Conservation (phyloP, 2,113 vertebrate genomes). For the Lophochroa leadbeateri region DNA sequence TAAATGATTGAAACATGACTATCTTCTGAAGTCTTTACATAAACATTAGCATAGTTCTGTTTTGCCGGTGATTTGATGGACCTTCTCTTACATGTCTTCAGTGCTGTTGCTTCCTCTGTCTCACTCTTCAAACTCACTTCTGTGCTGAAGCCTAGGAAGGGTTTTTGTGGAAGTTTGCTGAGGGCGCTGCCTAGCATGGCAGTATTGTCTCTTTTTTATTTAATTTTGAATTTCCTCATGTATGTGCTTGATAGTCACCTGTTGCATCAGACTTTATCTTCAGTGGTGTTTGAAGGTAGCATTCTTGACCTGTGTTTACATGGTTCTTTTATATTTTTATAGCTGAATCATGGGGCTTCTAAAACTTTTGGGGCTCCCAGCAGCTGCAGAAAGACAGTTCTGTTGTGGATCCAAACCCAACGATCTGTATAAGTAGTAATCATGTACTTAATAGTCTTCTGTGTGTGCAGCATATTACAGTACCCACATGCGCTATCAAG, state of each 20-base stretch:
- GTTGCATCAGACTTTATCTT: not conserved
- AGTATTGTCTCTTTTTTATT: not conserved
- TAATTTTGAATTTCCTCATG: not conserved
- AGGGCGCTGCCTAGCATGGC: not conserved
- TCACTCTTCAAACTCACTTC: not conserved
- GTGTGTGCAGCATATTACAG: not conserved
- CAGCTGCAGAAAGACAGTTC: not conserved
- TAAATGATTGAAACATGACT: not conserved
- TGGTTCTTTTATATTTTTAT: not conserved
- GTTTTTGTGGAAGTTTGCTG: not conserved
- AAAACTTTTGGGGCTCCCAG: not conserved
- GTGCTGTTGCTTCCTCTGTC: not conserved
- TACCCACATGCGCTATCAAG: rapidly evolving
- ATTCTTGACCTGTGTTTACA: not conserved
- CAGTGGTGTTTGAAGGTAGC: not conserved
- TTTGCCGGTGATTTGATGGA: not conserved
- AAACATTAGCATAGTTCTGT: not conserved
- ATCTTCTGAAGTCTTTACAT: not conserved
- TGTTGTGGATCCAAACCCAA: not conserved
- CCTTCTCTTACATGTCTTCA: not conserved
- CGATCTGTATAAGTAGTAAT: not conserved
- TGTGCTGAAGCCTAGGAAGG: not conserved
- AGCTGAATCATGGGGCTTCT: not conserved
- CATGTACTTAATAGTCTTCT: not conserved
- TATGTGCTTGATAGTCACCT: not conserved